Evolutionary conservation across 2,797 vertebrate genomes (phyloP).

Genomic region (Distichodus sexfasciatus): DNA sequence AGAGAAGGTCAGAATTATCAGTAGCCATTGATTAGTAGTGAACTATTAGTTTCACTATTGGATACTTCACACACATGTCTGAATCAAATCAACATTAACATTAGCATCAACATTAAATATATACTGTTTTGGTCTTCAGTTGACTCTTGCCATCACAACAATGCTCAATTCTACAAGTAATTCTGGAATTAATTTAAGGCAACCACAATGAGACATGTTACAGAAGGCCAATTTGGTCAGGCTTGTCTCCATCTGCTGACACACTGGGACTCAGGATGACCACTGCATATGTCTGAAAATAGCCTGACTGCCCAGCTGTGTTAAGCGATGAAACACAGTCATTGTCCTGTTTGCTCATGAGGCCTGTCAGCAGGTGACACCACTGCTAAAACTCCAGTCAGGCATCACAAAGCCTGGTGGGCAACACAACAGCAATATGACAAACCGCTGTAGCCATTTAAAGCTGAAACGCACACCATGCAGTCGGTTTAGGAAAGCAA

Average conservation of each 20-base stretch:
- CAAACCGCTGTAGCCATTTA: neutral
- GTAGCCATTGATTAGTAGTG: too few species aligned
- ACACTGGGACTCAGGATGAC: slow-evolving; percentile 12
- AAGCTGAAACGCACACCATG: neutral
- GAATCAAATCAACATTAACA: too few species aligned
- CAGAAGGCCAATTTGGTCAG: slow-evolving; percentile 22
- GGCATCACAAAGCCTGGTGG: neutral
- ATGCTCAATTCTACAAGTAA: too few species aligned
- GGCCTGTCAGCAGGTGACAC: slow-evolving; percentile 46
- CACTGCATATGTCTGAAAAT: slow-evolving; percentile 36
- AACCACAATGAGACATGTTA: neutral
- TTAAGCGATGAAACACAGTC: slow-evolving; percentile 8
- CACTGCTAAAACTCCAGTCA: slow-evolving; percentile 14
- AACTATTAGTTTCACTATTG: too few species aligned
- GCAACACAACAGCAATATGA: neutral
- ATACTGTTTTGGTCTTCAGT: too few species aligned
- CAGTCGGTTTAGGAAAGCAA: neutral
- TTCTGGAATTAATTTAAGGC: slow-evolving; percentile 16
- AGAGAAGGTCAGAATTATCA: too few species aligned
- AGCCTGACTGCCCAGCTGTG: slow-evolving; percentile 35
- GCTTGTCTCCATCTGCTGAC: slow-evolving; percentile 27
- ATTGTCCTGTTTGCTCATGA: slow-evolving; percentile 21
- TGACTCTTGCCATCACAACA: too few species aligned
- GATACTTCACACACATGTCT: too few species aligned
- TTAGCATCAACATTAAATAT: too few species aligned